Percentiles rank a stretch among this genome's conserved stretches.
phyloP scores from a whole-genome alignment of 2,888 invertebrate genomes.

The Morpho helenor region DNA sequence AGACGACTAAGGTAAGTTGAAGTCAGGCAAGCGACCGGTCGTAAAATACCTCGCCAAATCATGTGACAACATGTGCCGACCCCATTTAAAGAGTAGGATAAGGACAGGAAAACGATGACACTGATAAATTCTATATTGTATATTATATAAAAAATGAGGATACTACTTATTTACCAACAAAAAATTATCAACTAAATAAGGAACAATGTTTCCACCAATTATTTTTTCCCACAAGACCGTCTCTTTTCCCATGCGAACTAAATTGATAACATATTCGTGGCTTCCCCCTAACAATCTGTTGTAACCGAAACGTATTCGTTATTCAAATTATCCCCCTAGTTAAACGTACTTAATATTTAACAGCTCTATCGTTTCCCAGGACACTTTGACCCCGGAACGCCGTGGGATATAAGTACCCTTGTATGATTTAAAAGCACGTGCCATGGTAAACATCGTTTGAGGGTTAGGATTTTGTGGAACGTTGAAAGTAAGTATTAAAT shows the following conservation, averaged over 20 bases:
- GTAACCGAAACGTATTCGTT: conserved; percentile 3
- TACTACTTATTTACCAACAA: too few species aligned
- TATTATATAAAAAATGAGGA: too few species aligned
- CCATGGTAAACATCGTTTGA: conserved; percentile 3
- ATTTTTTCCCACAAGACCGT: conserved; percentile 3
- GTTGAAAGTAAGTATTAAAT: too few species aligned
- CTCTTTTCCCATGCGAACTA: conserved; percentile 4
- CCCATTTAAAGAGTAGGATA: too few species aligned
- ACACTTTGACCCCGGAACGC: conserved; percentile 12
- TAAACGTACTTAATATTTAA: conserved; percentile 2
- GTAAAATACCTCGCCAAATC: too few species aligned
- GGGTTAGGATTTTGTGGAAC: too few species aligned
- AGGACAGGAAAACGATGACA: too few species aligned
- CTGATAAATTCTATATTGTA: too few species aligned
- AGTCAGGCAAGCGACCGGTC: too few species aligned
- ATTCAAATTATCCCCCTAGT: conserved; percentile 2
- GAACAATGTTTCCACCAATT: not conserved
- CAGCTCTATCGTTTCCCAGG: conserved; percentile 16
- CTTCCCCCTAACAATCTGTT: conserved; percentile 1
- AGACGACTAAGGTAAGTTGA: too few species aligned
- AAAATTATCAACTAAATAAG: not conserved
- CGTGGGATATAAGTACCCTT: conserved; percentile 20
- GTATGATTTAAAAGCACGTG: conserved; percentile 14
- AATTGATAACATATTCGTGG: conserved; percentile 1
- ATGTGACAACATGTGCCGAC: too few species aligned